These are phyloP conservation scores for Agrotis clavis DNA, from an alignment of 2,888 invertebrate species.

Conservation along the genomic window DNA sequence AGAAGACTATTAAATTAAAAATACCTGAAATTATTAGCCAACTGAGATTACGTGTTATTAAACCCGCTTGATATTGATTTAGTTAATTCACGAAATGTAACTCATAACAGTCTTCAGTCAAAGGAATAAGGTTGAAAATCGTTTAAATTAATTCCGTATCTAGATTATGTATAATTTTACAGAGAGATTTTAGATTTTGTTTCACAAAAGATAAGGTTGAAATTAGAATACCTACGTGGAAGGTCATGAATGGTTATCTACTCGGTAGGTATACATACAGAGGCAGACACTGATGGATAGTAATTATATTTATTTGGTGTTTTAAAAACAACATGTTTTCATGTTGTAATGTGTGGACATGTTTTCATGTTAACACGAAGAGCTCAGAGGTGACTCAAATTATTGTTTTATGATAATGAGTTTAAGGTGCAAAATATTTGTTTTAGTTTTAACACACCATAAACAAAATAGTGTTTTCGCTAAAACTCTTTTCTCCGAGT, in stretches of 20 bases:
- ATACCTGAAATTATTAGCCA: slow-evolving; percentile 39
- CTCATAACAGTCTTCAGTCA: slow-evolving; percentile 19
- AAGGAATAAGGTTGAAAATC: slow-evolving; percentile 33
- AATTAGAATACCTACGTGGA: slow-evolving; percentile 8
- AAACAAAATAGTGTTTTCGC: not conserved
- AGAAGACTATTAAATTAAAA: slow-evolving; percentile 26
- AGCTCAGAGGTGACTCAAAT: slow-evolving; percentile 3
- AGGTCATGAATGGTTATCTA: slow-evolving; percentile 24
- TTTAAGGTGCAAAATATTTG: slow-evolving; percentile 36
- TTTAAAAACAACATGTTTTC: slow-evolving; percentile 59
- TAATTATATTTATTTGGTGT: slow-evolving; percentile 45
- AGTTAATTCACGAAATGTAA: slow-evolving; percentile 49
- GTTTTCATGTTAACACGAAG: slow-evolving; percentile 5
- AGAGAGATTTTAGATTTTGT: slow-evolving; percentile 3
- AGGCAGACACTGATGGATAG: slow-evolving; percentile 56
- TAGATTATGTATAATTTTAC: not conserved
- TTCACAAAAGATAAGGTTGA: rapidly evolving
- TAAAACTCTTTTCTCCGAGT: not conserved
- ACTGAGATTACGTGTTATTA: slow-evolving; percentile 40
- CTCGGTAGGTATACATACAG: slow-evolving; percentile 20
- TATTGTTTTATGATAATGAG: slow-evolving; percentile 37
- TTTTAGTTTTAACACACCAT: not conserved
- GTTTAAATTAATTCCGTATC: not conserved
- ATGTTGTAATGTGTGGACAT: too few relatives aligned
- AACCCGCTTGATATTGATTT: slow-evolving; percentile 54